Evolutionary conservation across 1,140 invertebrate species (phyloP).

Genomic region (Meloidogyne hapla): DNA sequence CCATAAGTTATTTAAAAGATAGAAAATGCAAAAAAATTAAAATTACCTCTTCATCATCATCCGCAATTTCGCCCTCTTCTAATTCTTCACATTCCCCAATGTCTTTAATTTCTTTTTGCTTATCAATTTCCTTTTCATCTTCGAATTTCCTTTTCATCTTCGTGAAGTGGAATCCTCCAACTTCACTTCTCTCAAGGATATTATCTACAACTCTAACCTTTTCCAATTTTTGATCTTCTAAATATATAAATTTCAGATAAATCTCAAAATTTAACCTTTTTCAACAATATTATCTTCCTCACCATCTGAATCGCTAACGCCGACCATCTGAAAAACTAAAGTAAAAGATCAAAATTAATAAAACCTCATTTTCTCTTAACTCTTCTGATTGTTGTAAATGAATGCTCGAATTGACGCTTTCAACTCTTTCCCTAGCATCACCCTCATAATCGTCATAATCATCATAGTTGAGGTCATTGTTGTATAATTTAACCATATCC

Average conservation of each 20-base stretch:
- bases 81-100: neutral
- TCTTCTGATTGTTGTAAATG: neutral
- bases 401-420: neutral
- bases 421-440: neutral
- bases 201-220: neutral
- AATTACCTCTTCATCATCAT: neutral
- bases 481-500: slow-evolving; percentile 22
- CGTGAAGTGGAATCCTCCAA: slow-evolving; percentile 1
- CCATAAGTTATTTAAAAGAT: no score
- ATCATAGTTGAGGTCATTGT: slow-evolving; percentile 27
- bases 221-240: no score
- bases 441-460: slow-evolving; percentile 10
- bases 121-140: neutral
- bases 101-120: neutral
- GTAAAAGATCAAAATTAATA: neutral
- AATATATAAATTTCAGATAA: no score
- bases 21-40: no score
- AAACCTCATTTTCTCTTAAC: neutral
- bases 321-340: neutral
- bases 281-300: neutral
- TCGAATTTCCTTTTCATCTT: neutral
- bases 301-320: neutral
- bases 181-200: neutral
- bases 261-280: neutral
- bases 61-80: neutral